Evolutionary conservation across 2,797 vertebrate genomes (phyloP), one percentile per base, ranked within the genome.

Genomic region (Falco berigora): DNA sequence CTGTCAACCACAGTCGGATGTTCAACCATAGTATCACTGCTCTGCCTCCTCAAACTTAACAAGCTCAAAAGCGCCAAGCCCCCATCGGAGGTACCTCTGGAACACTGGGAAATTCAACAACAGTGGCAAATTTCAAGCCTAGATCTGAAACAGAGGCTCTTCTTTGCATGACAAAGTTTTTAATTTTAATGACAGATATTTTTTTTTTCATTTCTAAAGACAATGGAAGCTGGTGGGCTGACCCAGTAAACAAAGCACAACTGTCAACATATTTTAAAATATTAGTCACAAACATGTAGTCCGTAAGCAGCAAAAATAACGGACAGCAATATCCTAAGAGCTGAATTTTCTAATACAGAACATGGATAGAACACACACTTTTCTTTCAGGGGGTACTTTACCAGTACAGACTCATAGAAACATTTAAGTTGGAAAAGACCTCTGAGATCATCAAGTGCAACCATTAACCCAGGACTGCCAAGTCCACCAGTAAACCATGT

Each of bases 21-120:
- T 76, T 91, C 88, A 95, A 59, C 92, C 79, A 88, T 76, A 55
- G 62, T 95, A 95, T 96, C 95, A 86, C 94, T 97, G 91, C 90
- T 69, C 32, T 88, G 85, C 55, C 96, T 92, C n/a, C 68, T 94
- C 85, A 88, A 94, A 91, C 69, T 94, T 94, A 88, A 90, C 59
- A 82, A 90, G 85, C 69, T 52, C 63, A 40, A 28, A 21, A 59
- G 69, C 76, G 91, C 91, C 96, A 96, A 96, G 74, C 13, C 52
- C 76, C 80, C 88, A 81, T 21, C 67, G 71, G 94, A 93, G 38
- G 59, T 84, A 93, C 80, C 93, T 75, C 63, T 93, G 80, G 63
- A 93, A 23, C 80, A 87, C 47, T 93, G 90, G 77, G 83, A 88
- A 87, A 94, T 76, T 64, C 64, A 87, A 90, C 47, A 90, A n/a